A percentile compares a stretch with the other conserved stretches of the same genome.
These are phyloP conservation scores for Bilobella aurantiaca DNA, from an alignment of 1,140 invertebrate genomes.

Conservation along the genomic window DNA sequence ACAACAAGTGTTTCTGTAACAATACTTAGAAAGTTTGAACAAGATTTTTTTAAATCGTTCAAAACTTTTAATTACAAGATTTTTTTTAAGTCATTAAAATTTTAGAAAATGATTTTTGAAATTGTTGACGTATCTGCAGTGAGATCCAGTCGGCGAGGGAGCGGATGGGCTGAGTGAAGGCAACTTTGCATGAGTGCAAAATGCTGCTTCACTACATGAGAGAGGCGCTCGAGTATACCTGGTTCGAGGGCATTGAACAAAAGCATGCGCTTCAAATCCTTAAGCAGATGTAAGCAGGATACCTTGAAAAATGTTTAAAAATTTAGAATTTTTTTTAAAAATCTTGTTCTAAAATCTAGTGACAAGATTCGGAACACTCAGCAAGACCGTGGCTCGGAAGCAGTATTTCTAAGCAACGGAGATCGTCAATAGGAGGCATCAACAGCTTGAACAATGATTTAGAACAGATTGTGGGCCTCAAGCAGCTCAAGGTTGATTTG, in stretches of 20 bases:
- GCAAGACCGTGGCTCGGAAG: slow-evolving; percentile 57
- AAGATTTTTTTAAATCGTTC: too few relatives aligned
- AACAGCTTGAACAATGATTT: slow-evolving; percentile 58
- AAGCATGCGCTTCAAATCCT: slow-evolving; percentile 76
- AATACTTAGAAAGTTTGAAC: too few relatives aligned
- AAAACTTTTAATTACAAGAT: too few relatives aligned
- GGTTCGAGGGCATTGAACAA: slow-evolving; percentile 85
- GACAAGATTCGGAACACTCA: slow-evolving; percentile 65
- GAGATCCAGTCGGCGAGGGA: too few relatives aligned
- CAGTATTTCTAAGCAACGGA: slow-evolving; percentile 79
- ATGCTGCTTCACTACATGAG: slow-evolving; percentile 76
- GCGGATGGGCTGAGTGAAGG: too few relatives aligned
- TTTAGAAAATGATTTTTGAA: too few relatives aligned
- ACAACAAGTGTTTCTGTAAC: too few relatives aligned
- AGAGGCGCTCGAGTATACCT: slow-evolving; percentile 84
- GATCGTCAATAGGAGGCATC: slow-evolving; percentile 58
- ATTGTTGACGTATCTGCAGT: too few relatives aligned
- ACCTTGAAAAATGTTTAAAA: too few relatives aligned
- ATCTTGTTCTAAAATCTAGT: slow-evolving; percentile 43
- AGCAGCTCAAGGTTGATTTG: slow-evolving; percentile 62
- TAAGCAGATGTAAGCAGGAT: slow-evolving; percentile 78
- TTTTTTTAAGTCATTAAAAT: too few relatives aligned
- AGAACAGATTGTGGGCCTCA: slow-evolving; percentile 66
- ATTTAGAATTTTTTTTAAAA: neutral
- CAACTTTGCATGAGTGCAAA: slow-evolving; percentile 81